These are phyloP conservation scores for Tetramorium simillimum DNA, from an alignment of 1,140 invertebrate species.

Conservation along the genomic window DNA sequence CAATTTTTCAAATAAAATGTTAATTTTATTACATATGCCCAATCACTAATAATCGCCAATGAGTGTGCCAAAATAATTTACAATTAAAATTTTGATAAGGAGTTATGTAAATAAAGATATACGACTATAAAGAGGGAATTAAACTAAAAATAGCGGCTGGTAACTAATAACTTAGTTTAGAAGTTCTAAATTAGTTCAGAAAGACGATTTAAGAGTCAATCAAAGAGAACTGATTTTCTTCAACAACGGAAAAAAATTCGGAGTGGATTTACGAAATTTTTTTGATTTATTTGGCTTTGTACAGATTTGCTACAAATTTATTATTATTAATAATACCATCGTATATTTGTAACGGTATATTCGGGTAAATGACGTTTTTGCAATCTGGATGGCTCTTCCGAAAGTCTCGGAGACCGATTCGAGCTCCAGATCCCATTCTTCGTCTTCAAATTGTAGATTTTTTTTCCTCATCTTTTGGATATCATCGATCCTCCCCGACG, in stretches of 20 bases:
- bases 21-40: conserved; percentile 75
- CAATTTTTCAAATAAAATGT: conserved; percentile 82
- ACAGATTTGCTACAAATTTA: conserved; percentile 83
- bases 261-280: conserved; percentile 74
- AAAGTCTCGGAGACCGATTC: background rate
- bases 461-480: background rate
- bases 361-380: conserved; percentile 55
- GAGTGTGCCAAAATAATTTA: background rate
- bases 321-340: conserved; percentile 79
- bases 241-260: background rate
- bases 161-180: no score
- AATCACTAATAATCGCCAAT: background rate
- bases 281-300: conserved; percentile 81
- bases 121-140: no score
- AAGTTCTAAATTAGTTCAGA: background rate
- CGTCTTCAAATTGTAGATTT: background rate
- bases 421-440: background rate
- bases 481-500: background rate
- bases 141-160: no score
- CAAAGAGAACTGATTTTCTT: background rate
- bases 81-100: no score
- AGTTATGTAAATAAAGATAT: background rate
- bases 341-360: conserved; percentile 73
- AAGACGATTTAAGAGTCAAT: background rate
- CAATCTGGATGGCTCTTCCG: conserved; percentile 36